Conservation (phyloP, 64 coral and sea anemone genomes). For the Montipora foliosa region DNA sequence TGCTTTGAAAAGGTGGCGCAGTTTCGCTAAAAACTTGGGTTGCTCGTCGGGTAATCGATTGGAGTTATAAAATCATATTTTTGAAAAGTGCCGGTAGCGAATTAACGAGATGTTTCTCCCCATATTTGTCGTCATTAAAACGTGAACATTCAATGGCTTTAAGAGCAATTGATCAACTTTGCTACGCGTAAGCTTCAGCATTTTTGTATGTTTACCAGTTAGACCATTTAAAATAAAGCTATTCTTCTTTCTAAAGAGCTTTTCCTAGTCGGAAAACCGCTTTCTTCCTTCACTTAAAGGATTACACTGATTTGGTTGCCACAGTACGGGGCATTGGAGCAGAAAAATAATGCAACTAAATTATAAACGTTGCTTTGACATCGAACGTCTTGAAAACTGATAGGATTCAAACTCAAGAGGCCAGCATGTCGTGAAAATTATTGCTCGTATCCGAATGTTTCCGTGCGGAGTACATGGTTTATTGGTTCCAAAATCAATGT, state of each 20-base stretch:
- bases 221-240: not conserved
- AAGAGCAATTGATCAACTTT: not conserved
- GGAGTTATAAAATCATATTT: not conserved
- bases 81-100: not conserved
- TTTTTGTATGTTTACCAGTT: conserved; percentile 5
- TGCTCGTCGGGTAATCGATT: not conserved
- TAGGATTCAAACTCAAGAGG: not conserved
- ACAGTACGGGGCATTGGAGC: not conserved
- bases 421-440: not conserved
- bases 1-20: not conserved
- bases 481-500: not conserved
- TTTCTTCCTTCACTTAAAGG: not conserved
- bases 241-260: not conserved
- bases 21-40: not conserved
- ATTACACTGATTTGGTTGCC: not conserved
- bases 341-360: conserved; percentile 23
- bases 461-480: not conserved
- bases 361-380: not conserved
- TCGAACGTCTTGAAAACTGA: not conserved
- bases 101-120: conserved; percentile 10
- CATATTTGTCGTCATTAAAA: not conserved
- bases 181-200: not conserved
- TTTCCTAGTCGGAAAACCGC: not conserved
- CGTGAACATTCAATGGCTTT: conserved; percentile 13
- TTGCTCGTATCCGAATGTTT: not conserved